Percentiles rank a stretch among this genome's conserved stretches.
Evolutionary conservation across 1,140 invertebrate genomes (phyloP).

Genomic region (Drosophila repleta): DNA sequence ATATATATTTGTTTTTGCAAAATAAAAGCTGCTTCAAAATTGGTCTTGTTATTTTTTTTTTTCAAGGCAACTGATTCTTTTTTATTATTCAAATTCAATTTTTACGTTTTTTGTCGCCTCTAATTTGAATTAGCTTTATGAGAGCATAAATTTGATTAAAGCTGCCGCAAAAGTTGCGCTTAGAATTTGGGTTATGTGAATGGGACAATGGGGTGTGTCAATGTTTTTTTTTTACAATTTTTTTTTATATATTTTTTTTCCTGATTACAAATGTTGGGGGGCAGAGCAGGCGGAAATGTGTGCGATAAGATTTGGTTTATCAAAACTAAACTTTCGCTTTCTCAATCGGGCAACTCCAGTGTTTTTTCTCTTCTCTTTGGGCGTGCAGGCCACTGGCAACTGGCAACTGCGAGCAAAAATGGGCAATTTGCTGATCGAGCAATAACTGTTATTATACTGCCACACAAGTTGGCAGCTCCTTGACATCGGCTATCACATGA

Average conservation of each 20-base stretch:
- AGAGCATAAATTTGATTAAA: conserved; percentile 57
- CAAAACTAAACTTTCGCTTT: conserved; percentile 50
- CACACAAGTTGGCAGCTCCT: conserved; percentile 36
- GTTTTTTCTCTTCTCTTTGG: neutral
- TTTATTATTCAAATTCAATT: conserved; percentile 1
- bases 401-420: neutral
- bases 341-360: conserved; percentile 16
- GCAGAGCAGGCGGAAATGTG: neutral
- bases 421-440: conserved; percentile 20
- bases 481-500: conserved; percentile 16
- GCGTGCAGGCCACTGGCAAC: neutral
- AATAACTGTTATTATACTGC: conserved; percentile 57
- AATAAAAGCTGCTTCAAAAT: conserved; percentile 1
- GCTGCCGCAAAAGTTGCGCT: conserved; percentile 38
- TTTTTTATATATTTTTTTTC: neutral
- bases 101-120: conserved; percentile 20
- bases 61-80: neutral
- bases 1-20: neutral
- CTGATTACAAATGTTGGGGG: too few relatives aligned
- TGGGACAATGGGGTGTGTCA: conserved; percentile 8
- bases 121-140: conserved; percentile 39
- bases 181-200: conserved; percentile 57
- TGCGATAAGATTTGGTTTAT: conserved; percentile 42
- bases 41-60: conserved; percentile 4
- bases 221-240: neutral